Conservation (phyloP, 2,888 invertebrate species). For the Temnothorax unifasciatus region DNA sequence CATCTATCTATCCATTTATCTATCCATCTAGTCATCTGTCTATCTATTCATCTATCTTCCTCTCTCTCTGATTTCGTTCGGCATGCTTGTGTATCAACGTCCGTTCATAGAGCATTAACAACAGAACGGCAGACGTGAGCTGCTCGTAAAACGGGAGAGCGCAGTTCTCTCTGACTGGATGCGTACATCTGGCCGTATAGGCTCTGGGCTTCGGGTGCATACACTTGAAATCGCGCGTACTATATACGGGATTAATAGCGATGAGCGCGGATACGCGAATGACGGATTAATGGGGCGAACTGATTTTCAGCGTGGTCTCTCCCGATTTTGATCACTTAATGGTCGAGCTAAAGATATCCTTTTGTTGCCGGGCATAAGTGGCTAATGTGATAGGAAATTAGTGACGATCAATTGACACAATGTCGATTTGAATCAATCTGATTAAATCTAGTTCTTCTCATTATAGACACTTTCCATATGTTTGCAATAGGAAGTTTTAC, state of each 20-base stretch:
- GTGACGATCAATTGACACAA: background rate
- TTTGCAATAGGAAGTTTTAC: background rate
- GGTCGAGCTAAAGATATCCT: conserved; percentile 5
- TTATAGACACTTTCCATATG: background rate
- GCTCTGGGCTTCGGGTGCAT: conserved; percentile 12
- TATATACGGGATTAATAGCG: conserved; percentile 43
- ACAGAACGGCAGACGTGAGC: conserved; percentile 47
- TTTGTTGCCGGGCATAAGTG: background rate
- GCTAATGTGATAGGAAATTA: background rate
- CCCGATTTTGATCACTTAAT: conserved; percentile 11
- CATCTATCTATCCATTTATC: background rate
- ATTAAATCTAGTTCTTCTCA: background rate
- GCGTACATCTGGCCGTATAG: conserved; percentile 18
- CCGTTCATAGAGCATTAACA: conserved; percentile 57
- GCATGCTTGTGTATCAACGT: conserved; percentile 57
- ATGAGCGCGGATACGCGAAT: conserved; percentile 34
- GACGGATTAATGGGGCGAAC: conserved; percentile 52
- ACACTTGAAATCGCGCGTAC: conserved; percentile 34
- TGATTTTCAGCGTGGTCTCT: conserved; percentile 44
- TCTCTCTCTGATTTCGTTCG: conserved; percentile 38
- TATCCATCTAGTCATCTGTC: background rate
- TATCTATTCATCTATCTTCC: background rate
- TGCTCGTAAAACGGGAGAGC: conserved; percentile 57
- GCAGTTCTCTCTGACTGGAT: conserved; percentile 14
- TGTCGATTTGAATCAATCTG: background rate